Base-by-base conservation (phyloP, 2,113 vertebrate species). In the Prunella fulvescens region DNA sequence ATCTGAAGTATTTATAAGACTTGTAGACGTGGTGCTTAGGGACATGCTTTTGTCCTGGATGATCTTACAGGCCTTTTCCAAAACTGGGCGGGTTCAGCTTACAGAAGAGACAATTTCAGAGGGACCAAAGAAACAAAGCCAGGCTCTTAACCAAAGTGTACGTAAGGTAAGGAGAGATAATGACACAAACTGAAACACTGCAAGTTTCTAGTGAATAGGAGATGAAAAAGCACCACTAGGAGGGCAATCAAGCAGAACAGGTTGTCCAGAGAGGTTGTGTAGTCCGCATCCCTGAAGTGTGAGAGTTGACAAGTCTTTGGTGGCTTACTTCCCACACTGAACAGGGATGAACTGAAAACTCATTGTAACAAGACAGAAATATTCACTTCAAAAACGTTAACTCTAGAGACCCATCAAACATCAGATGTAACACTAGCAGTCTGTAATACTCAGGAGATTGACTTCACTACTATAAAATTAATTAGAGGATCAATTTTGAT, bases 351-450 rank as follows among this genome's bases (percentile, higher is more conserved):
- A 88, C 79, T 39, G 51, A 93, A 94, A 92, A 94, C 42, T 69
- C 76, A 51, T 15, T 51, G 33, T 40, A 56, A 77, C 15, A 3
- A 33, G 65, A 73, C 31, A 77, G 76, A 85, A 94, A 69, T 39
- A 65, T 5, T 87, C 85, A 88, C 84, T 92, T 81, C 69, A 69
- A 91, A 92, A 84, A 91, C 2, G 2, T 86, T 93, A 94, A 95
- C 88, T 95, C 50, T 35, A 54, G 65, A 89, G 89, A 92, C 19
- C 47, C 50, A 92, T 92, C 95, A 95, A 97, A 94, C 71, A 95
- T 91, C 77, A 91, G 62, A 78, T 85, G 79, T 62, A 95, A 97
- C 79, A 84, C 71, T 48, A 93, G 82, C 39, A 29, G 42, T 81
- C 67, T 60, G 50, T 72, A 93, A 95, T 93, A 92, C 85, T 90